phyloP scores from a whole-genome alignment of 2,113 vertebrate species.

The Ceyx melanurus region DNA sequence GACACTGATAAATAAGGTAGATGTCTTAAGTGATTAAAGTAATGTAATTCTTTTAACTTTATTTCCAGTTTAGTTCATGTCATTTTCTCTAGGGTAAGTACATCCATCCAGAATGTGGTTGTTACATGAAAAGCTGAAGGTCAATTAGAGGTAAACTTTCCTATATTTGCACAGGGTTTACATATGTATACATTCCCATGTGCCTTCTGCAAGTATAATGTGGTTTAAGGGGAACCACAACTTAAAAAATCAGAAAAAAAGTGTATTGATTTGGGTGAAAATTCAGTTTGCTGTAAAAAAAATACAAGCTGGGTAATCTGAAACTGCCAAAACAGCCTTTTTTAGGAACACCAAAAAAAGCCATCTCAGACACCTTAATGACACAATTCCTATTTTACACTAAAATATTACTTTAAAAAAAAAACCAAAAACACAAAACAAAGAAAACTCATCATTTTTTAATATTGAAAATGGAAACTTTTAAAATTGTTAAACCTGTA shows the following conservation, averaged over 20 bases:
- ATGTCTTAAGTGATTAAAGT: conserved; percentile 5
- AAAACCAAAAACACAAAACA: too few species aligned
- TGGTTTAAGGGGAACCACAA: not conserved
- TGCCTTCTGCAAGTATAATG: not conserved
- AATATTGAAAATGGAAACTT: not conserved
- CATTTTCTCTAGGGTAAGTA: not conserved
- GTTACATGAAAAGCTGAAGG: conserved; percentile 13
- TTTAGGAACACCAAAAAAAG: not conserved
- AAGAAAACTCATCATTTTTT: not conserved
- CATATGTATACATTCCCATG: not conserved
- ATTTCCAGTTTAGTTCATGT: conserved; percentile 36
- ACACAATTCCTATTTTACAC: not conserved
- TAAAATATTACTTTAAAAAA: not conserved
- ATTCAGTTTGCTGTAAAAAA: not conserved
- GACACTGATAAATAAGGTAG: not conserved
- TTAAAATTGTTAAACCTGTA: not conserved
- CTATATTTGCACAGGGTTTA: not conserved
- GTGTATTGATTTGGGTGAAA: not conserved
- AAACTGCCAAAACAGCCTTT: not conserved
- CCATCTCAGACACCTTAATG: not conserved
- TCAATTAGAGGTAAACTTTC: conserved; percentile 19
- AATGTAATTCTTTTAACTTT: conserved; percentile 32
- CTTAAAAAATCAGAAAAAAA: not conserved
- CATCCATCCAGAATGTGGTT: conserved; percentile 8
- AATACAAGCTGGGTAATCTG: fast-evolving